Evolutionary conservation across 2,888 invertebrate genomes (phyloP).

Genomic region (Leucophenga maculata): DNA sequence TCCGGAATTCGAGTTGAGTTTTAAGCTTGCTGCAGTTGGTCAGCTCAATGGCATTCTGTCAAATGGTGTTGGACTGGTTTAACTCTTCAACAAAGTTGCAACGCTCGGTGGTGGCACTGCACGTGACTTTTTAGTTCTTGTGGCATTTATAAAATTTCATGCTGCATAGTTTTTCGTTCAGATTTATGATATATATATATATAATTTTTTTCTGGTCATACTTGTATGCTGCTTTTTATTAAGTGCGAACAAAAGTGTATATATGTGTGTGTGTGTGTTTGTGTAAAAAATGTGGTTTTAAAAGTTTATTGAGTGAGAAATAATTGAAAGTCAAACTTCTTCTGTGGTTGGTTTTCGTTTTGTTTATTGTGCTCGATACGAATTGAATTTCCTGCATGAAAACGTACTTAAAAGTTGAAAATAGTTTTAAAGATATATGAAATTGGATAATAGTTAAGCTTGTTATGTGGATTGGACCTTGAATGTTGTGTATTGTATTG

Average conservation of each 20-base stretch:
- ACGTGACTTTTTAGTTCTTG: conserved; percentile 4
- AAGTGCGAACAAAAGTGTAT: conserved; percentile 1
- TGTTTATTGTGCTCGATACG: too few species aligned
- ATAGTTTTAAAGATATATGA: too few species aligned
- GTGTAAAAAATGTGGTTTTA: background rate
- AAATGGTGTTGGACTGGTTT: background rate
- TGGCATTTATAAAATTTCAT: conserved; percentile 2
- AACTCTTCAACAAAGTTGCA: background rate
- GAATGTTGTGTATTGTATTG: too few species aligned
- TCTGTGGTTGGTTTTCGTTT: too few species aligned
- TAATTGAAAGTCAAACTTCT: background rate
- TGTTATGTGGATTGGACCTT: too few species aligned
- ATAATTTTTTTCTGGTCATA: background rate
- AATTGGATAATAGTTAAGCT: too few species aligned
- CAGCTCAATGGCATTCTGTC: conserved; percentile 2
- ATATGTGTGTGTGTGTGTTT: background rate
- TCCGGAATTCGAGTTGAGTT: background rate
- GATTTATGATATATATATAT: background rate
- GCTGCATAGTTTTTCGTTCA: background rate
- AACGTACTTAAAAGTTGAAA: too few species aligned
- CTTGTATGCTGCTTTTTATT: background rate
- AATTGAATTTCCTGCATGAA: too few species aligned
- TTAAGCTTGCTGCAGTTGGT: background rate
- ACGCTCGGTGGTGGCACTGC: background rate
- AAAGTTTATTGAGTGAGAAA: conserved; percentile 2